phyloP scores from a whole-genome alignment of 2,888 invertebrate species.

The Unio delphinus region DNA sequence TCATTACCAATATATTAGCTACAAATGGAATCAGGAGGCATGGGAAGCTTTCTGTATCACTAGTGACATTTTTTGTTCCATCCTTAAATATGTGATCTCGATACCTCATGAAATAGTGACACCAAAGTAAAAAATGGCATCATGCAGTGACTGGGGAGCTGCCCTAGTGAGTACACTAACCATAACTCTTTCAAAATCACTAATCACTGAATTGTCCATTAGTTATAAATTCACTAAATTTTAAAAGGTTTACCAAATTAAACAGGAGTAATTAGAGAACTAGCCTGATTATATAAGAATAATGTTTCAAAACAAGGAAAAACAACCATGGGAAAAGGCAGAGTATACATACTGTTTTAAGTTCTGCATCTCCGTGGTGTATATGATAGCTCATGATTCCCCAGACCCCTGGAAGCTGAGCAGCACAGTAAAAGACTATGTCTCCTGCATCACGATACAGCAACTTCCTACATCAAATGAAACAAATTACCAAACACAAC shows the following conservation, averaged over 20 bases:
- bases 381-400: constrained; percentile 49
- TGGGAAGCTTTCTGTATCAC: too few species aligned
- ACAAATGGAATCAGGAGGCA: too few species aligned
- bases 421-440: constrained; percentile 22
- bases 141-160: too few species aligned
- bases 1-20: too few species aligned
- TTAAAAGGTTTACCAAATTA: background rate
- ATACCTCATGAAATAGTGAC: too few species aligned
- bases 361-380: constrained; percentile 48
- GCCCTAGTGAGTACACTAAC: too few species aligned
- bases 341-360: constrained; percentile 50
- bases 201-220: background rate
- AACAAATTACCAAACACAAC: background rate
- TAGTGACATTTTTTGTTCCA: too few species aligned
- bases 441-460: constrained; percentile 25
- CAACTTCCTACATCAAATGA: constrained; percentile 37
- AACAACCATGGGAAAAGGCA: too few species aligned
- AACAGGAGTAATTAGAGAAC: background rate
- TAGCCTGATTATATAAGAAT: too few species aligned
- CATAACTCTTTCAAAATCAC: background rate
- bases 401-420: constrained; percentile 34
- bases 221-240: background rate
- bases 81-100: too few species aligned
- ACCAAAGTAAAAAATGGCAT: too few species aligned
- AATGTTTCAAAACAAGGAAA: too few species aligned